Evolutionary conservation across 2,888 invertebrate genomes (phyloP), one percentile per base, ranked within the genome.

Genomic region (Ormia ochracea): DNA sequence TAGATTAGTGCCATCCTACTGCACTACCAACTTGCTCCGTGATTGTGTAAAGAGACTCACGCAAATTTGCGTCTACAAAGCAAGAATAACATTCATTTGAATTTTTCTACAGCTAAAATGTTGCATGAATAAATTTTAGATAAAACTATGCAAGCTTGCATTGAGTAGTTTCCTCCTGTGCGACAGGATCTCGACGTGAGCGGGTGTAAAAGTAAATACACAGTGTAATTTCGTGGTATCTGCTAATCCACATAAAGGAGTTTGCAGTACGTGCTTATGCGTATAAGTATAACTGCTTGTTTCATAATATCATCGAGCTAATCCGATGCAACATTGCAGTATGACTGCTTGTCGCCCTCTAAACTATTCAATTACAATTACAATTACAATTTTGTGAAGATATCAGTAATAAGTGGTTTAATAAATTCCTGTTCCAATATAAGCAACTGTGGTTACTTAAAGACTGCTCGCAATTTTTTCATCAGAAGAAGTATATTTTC

Each of bases 51-150:
- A 19, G 33, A 3, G 19, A 12, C 19, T 3, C 21, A 56, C 10
- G 14, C 1, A 10, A 33, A 10, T n/a, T 6, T 31, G 26, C 12
- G 6, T 63, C 19, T 61, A 26, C 2, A 58, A 59, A 48, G 19
- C 28, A 68, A 14, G 12, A 54, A 33, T 36, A 54, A 26, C 17
- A 61, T 33, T 36, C 10, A 41, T 10, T 26, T 50, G 38, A 59
- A 59, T 50, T 59, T 50, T 19, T 14, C 31, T 38, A 50, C 38
- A 50, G 50, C 38, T 31, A 65, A 73, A 65, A 56, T 45, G 19
- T 12, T 54, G 33, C 4, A 54, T 43, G 52, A 73, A 54, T 43
- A 63, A 63, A 73, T 73, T 73, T 54, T 19, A 63, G 21, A 54
- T 54, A 31, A 54, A 54, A 54, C 23, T 69, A 48, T 58, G 36